These are phyloP conservation scores for Drosophila seclusa DNA, from an alignment of 2,888 invertebrate genomes.

Conservation along the genomic window DNA sequence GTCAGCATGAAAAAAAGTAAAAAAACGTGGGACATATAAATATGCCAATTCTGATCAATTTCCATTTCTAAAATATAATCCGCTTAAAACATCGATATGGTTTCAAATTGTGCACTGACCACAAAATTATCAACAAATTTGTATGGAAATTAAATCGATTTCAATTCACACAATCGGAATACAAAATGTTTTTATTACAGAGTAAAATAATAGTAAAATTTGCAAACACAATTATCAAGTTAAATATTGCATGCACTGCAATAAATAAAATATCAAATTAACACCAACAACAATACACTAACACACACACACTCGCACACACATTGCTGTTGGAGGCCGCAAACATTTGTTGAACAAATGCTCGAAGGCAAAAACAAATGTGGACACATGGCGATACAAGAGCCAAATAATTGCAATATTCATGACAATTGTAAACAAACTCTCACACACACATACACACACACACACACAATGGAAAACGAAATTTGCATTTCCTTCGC, in stretches of 20 bases:
- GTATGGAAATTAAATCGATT: constrained; percentile 55
- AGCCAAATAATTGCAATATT: constrained; percentile 78
- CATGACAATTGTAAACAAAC: constrained; percentile 68
- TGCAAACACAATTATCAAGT: constrained; percentile 72
- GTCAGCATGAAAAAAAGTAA: background rate
- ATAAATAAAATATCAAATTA: constrained; percentile 80
- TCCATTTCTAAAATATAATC: background rate
- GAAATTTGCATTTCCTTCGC: constrained; percentile 69
- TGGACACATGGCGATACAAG: constrained; percentile 62
- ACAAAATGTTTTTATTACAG: constrained; percentile 15
- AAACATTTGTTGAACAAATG: constrained; percentile 75
- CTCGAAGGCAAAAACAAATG: constrained; percentile 68
- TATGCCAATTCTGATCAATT: background rate
- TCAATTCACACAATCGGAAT: constrained; percentile 31
- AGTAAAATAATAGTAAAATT: constrained; percentile 31
- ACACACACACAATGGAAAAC: constrained; percentile 31
- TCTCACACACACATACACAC: constrained; percentile 35
- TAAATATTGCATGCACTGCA: constrained; percentile 72
- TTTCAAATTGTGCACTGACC: constrained; percentile 24
- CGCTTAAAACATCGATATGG: constrained; percentile 4
- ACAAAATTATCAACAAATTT: constrained; percentile 4
- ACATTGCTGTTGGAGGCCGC: constrained; percentile 47
- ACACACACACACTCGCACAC: constrained; percentile 18
- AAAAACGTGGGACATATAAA: background rate
- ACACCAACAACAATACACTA: constrained; percentile 59